Conservation (phyloP, 2,888 invertebrate genomes). For the Alloscopus bannaensis region DNA sequence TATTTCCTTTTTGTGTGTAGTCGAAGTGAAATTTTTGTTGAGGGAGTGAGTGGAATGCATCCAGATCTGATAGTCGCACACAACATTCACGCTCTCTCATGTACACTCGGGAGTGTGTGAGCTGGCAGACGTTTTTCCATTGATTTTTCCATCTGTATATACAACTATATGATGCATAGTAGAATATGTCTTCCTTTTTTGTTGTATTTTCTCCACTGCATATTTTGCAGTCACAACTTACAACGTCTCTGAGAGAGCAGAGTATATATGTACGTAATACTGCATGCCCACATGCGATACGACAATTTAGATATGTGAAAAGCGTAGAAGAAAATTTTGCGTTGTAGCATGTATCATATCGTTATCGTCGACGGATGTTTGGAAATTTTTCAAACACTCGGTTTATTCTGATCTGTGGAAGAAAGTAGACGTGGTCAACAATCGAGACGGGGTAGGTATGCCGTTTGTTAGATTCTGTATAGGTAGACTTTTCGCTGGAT, state of each 20-base stretch:
- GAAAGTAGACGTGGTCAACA: no score
- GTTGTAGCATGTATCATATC: no score
- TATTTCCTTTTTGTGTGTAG: neutral
- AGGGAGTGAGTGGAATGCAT: slow-evolving; percentile 46
- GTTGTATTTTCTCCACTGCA: no score
- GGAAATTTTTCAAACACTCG: no score
- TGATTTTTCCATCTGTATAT: slow-evolving; percentile 70
- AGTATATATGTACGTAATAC: slow-evolving; percentile 6
- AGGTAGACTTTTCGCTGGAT: no score
- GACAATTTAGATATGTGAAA: slow-evolving; percentile 69
- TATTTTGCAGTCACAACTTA: slow-evolving; percentile 33
- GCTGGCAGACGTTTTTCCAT: slow-evolving; percentile 63
- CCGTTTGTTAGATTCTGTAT: no score
- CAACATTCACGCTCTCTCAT: no score
- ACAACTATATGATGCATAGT: no score
- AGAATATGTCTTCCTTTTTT: no score
- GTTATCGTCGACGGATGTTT: no score
- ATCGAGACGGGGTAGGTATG: no score
- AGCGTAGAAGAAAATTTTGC: slow-evolving; percentile 13
- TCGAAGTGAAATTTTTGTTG: neutral
- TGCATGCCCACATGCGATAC: slow-evolving; percentile 69
- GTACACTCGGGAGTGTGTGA: slow-evolving; percentile 5
- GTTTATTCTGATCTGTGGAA: no score
- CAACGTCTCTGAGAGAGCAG: slow-evolving; percentile 27
- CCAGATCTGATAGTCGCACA: slow-evolving; percentile 41